Evolutionary conservation across 2,888 invertebrate genomes (phyloP).

Genomic region (Opisthograptis luteolata): DNA sequence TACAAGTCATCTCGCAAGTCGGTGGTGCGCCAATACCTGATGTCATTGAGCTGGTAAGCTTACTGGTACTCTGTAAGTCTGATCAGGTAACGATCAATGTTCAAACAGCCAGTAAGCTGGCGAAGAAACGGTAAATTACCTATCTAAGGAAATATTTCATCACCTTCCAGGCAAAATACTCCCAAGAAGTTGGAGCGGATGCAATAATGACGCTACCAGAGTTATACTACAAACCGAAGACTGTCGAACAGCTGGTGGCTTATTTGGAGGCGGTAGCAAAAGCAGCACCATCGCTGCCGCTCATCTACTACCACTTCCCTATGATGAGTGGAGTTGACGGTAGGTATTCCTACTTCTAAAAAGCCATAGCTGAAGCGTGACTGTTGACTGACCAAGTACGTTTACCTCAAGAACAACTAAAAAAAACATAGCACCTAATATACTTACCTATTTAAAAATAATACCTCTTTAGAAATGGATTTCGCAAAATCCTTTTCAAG

Average conservation of each 20-base stretch:
- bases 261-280: conserved; percentile 86
- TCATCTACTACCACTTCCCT: conserved; percentile 86
- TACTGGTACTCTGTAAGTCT: neutral
- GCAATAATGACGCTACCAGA: conserved; percentile 88
- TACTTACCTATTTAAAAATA: too few species aligned
- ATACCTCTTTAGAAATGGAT: too few species aligned
- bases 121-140: too few species aligned
- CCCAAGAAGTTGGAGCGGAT: conserved; percentile 57
- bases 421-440: too few species aligned
- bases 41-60: conserved; percentile 86
- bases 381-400: too few species aligned
- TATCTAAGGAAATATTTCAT: neutral
- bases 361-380: too few species aligned
- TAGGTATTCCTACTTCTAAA: too few species aligned
- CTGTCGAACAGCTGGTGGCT: conserved; percentile 80
- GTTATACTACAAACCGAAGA: conserved; percentile 87
- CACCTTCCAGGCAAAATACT: conserved; percentile 86
- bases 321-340: conserved; percentile 53
- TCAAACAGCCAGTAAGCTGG: too few species aligned
- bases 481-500: too few species aligned
- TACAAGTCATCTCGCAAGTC: conserved; percentile 88
- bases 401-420: too few species aligned
- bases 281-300: conserved; percentile 88
- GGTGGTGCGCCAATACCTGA: conserved; percentile 88
- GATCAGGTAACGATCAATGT: neutral